phyloP scores from a whole-genome alignment of 1,140 invertebrate genomes.

The Panagrolaimus sp. region DNA sequence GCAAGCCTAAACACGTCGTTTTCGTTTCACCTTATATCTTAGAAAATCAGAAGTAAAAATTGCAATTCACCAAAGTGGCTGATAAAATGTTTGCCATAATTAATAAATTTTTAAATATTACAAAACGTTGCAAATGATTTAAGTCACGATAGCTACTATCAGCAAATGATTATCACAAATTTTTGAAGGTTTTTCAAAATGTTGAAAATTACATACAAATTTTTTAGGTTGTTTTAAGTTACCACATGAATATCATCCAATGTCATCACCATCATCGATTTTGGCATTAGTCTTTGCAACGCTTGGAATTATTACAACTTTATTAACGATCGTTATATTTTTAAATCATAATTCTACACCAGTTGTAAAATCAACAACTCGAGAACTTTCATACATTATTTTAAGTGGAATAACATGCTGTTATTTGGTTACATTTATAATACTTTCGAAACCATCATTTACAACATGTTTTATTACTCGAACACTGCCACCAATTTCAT shows the following conservation, averaged over 20 bases:
- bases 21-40: too few species aligned
- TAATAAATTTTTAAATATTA: too few species aligned
- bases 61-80: too few species aligned
- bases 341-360: slow-evolving; percentile 68
- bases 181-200: too few species aligned
- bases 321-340: slow-evolving; percentile 65
- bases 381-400: slow-evolving; percentile 69
- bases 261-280: slow-evolving; percentile 64
- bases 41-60: too few species aligned
- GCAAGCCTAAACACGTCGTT: too few species aligned
- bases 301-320: slow-evolving; percentile 66
- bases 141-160: too few species aligned
- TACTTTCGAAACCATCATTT: slow-evolving; percentile 69
- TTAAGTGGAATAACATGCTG: slow-evolving; percentile 65
- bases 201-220: too few species aligned
- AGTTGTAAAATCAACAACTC: slow-evolving; percentile 67
- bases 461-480: slow-evolving; percentile 66
- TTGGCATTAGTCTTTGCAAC: slow-evolving; percentile 65
- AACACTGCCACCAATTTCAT: slow-evolving; percentile 64
- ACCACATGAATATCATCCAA: slow-evolving; percentile 61
- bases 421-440: slow-evolving; percentile 66
- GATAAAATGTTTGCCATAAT: too few species aligned
- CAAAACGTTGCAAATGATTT: too few species aligned
- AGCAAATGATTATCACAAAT: too few species aligned
- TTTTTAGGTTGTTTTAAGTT: slow-evolving; percentile 36